Percentiles rank a stretch among this genome's conserved stretches.
phyloP scores from a whole-genome alignment of 35 echinoderm and acorn worm genomes.

The Apostichopus californicus region DNA sequence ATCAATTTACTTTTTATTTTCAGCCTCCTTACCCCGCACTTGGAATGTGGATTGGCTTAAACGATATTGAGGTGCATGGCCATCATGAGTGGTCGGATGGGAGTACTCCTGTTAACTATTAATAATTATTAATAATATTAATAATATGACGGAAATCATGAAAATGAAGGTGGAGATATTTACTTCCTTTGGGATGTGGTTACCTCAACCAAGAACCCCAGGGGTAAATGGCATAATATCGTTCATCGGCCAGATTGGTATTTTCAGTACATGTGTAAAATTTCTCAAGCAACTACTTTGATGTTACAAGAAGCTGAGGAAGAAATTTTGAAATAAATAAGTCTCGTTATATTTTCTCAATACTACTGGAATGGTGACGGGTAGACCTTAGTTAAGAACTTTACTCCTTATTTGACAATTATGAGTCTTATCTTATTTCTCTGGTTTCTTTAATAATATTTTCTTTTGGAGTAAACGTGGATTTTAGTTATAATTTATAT shows the following conservation, averaged over 20 bases:
- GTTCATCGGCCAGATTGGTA: neutral
- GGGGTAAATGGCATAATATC: neutral
- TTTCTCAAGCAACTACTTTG: neutral
- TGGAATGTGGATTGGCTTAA: slow-evolving; percentile 19
- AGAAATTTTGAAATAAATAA: no score
- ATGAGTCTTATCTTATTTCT: no score
- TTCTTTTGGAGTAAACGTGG: no score
- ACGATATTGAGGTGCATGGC: neutral
- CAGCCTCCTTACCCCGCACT: neutral
- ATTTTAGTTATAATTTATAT: no score
- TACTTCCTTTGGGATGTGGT: neutral
- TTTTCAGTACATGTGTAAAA: slow-evolving; percentile 20
- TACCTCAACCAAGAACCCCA: neutral
- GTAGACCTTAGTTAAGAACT: no score
- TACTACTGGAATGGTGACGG: no score
- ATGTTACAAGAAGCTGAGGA: no score
- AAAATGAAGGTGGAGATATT: neutral
- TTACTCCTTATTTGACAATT: no score
- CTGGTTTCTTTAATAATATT: no score
- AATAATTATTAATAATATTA: neutral
- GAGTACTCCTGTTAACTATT: neutral
- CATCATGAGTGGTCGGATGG: neutral
- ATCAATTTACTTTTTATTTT: no score
- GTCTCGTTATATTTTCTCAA: no score
- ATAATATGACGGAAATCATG: neutral